phyloP scores from a whole-genome alignment of 2,888 invertebrate genomes.

The Pterostichus niger region DNA sequence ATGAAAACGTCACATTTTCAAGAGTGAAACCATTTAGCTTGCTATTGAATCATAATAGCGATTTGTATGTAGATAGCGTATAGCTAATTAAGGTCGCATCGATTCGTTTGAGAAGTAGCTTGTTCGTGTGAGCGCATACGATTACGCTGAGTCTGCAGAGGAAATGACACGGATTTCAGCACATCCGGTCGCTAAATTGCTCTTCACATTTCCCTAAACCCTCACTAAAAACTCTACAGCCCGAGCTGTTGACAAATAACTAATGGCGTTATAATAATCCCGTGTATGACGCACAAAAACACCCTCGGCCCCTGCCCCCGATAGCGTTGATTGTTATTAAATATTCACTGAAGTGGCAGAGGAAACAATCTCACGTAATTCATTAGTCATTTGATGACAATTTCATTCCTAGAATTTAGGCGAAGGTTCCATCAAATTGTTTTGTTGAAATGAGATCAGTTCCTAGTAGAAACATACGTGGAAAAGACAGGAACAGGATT shows the following conservation, averaged over 20 bases:
- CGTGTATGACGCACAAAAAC: not conserved
- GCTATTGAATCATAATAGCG: too few relatives aligned
- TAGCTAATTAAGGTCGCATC: slow-evolving; percentile 2
- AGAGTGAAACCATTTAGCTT: too few relatives aligned
- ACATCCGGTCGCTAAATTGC: slow-evolving; percentile 11
- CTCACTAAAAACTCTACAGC: not conserved
- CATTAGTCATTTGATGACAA: not conserved
- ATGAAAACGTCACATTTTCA: too few relatives aligned
- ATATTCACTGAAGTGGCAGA: not conserved
- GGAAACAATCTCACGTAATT: not conserved
- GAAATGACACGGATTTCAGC: slow-evolving; percentile 10
- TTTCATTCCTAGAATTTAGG: not conserved
- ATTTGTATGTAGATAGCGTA: too few relatives aligned
- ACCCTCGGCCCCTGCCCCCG: not conserved
- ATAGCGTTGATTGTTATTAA: slow-evolving; percentile 1
- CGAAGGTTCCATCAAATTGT: too few relatives aligned
- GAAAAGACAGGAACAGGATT: not conserved
- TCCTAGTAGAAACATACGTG: not conserved
- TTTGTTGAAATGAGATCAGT: too few relatives aligned
- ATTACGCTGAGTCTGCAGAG: slow-evolving; percentile 1
- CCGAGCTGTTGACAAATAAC: slow-evolving; percentile 2
- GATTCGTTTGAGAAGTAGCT: not conserved
- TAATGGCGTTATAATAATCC: slow-evolving; percentile 2
- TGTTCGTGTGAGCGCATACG: not conserved
- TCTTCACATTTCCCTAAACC: too few relatives aligned